phyloP scores from a whole-genome alignment of 2,797 vertebrate genomes.

The Numenius phaeopus region DNA sequence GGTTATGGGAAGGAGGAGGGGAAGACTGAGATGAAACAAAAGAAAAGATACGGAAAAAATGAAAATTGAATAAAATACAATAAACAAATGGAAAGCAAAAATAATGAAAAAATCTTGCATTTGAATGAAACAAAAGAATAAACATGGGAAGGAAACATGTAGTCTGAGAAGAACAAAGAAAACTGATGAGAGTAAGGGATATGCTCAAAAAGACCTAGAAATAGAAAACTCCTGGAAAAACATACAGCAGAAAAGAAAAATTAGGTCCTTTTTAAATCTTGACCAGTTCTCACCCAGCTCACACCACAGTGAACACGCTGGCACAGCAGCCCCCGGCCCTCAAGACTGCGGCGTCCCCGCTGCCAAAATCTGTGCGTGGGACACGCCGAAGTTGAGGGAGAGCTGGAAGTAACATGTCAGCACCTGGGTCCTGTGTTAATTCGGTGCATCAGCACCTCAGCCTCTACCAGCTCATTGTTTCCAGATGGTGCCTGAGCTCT shows the following conservation, averaged over 20 bases:
- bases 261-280: background rate
- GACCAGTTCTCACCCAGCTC: background rate
- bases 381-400: background rate
- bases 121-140: background rate
- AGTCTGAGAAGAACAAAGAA: background rate
- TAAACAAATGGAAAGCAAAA: background rate
- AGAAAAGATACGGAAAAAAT: background rate
- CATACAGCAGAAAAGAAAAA: background rate
- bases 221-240: background rate
- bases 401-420: slow-evolving; percentile 67
- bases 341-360: background rate
- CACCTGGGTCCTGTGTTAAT: slow-evolving; percentile 57
- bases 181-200: background rate
- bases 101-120: background rate
- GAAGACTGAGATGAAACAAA: background rate
- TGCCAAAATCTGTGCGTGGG: background rate
- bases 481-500: slow-evolving; percentile 51
- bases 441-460: slow-evolving; percentile 54
- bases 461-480: slow-evolving; percentile 56
- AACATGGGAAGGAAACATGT: background rate
- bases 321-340: background rate
- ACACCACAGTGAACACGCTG: fast-evolving
- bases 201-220: background rate
- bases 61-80: background rate
- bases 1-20: background rate